Evolutionary conservation across 1,140 invertebrate genomes (phyloP).

Genomic region (Hetaerina americana): DNA sequence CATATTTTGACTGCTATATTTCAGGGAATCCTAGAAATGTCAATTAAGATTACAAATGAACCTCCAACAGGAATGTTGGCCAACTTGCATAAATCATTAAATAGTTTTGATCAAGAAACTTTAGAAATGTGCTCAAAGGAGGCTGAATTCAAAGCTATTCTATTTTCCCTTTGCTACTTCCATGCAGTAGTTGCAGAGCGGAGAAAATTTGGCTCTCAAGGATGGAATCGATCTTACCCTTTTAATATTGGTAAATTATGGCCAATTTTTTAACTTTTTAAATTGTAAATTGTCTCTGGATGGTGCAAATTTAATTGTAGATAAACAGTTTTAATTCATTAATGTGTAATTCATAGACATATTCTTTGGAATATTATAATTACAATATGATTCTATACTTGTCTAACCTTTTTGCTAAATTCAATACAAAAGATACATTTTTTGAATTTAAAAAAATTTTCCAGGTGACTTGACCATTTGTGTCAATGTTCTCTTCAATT

Average conservation of each 20-base stretch:
- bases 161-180: slow-evolving; percentile 91
- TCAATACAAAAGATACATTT: neutral
- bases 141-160: slow-evolving; percentile 82
- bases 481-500: slow-evolving; percentile 82
- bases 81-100: slow-evolving; percentile 84
- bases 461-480: slow-evolving; percentile 86
- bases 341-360: neutral
- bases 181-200: slow-evolving; percentile 88
- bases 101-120: slow-evolving; percentile 88
- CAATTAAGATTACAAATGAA: slow-evolving; percentile 94
- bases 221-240: slow-evolving; percentile 40
- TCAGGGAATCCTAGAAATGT: slow-evolving; percentile 77
- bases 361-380: neutral
- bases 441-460: slow-evolving; percentile 20
- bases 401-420: neutral
- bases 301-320: neutral
- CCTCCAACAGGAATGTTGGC: slow-evolving; percentile 88
- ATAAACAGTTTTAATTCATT: neutral
- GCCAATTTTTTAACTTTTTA: neutral
- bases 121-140: slow-evolving; percentile 88
- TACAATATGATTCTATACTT: slow-evolving; percentile 6
- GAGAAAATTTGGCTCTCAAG: slow-evolving; percentile 83
- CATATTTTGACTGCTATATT: no score
- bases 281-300: neutral
- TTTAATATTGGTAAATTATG: slow-evolving; percentile 27